Percentiles rank a stretch among this genome's conserved stretches.
Conservation (phyloP, 2,888 invertebrate species). For the Parapristionchus giblindavisi region DNA sequence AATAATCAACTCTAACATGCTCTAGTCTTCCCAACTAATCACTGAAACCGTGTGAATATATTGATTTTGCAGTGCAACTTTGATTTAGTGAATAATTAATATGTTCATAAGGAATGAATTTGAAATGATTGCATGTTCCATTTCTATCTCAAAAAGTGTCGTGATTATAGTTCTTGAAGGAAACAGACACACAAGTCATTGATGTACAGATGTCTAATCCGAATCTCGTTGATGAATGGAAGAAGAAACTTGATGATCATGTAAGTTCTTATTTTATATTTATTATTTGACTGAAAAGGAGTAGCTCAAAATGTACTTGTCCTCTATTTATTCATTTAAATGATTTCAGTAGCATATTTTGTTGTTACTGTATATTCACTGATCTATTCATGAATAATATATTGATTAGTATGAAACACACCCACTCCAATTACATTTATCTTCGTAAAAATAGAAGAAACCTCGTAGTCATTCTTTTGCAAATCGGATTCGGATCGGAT, state of each 20-base stretch:
- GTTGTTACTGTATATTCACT: no score
- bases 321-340: no score
- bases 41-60: no score
- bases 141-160: neutral
- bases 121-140: neutral
- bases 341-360: no score
- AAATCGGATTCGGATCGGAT: neutral
- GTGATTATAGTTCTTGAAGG: constrained; percentile 52
- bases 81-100: neutral
- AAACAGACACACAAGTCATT: constrained; percentile 64
- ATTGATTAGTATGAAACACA: no score
- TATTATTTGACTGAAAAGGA: no score
- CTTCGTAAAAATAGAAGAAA: no score
- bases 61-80: neutral
- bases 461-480: neutral
- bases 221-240: constrained; percentile 56
- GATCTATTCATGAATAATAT: no score
- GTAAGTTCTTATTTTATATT: constrained; percentile 23
- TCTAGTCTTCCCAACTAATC: no score
- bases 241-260: constrained; percentile 46
- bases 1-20: no score
- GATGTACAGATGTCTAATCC: constrained; percentile 65
- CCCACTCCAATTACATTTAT: no score
- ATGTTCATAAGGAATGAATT: neutral
- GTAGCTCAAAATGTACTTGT: no score